Conservation (phyloP, 2,888 invertebrate genomes). For the Masnerella sp. region DNA sequence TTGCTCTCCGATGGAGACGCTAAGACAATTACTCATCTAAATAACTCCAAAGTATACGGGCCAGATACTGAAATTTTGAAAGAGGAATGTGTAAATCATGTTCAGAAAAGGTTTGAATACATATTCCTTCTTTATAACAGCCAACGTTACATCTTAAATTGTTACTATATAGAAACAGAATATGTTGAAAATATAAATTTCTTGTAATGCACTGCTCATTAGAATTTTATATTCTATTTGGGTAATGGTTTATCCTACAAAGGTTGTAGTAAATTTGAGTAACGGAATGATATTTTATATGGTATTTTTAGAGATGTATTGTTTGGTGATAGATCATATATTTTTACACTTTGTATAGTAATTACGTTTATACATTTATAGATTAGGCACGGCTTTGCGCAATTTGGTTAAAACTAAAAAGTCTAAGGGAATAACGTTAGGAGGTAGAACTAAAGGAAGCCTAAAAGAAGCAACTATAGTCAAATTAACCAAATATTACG, state of each 20-base stretch:
- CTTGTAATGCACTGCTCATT: no score
- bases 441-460: constrained; percentile 10
- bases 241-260: no score
- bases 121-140: no score
- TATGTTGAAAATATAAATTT: no score
- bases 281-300: no score
- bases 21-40: constrained; percentile 5
- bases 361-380: background rate
- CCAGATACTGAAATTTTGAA: background rate
- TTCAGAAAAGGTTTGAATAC: constrained; percentile 14
- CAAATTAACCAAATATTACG: constrained; percentile 16
- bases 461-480: constrained; percentile 11
- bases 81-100: constrained; percentile 4
- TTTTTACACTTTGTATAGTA: background rate
- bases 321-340: no score
- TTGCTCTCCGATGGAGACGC: constrained; percentile 1
- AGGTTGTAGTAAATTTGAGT: no score
- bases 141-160: no score
- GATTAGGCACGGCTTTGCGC: constrained; percentile 14
- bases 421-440: constrained; percentile 6
- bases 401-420: constrained; percentile 7
- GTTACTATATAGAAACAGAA: no score
- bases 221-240: no score
- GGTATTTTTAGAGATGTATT: no score
- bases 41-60: constrained; percentile 2